Percentiles rank a stretch among this genome's conserved stretches.
phyloP scores from a whole-genome alignment of 2,113 vertebrate genomes.

The Rhizomys pruinosus region DNA sequence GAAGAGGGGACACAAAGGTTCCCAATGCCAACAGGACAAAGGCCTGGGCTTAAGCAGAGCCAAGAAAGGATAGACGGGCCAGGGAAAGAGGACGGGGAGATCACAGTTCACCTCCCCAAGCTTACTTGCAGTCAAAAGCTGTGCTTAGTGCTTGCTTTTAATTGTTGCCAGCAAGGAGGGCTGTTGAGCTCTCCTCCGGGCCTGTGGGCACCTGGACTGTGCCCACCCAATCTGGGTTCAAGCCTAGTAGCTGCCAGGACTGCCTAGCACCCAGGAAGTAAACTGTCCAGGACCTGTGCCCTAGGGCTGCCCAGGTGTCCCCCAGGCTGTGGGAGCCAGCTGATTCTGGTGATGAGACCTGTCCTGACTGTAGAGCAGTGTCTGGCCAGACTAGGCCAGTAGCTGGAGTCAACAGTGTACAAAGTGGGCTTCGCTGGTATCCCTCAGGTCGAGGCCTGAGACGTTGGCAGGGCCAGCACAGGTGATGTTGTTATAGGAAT shows the following conservation, averaged over 20 bases:
- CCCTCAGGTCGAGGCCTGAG: conserved; percentile 91
- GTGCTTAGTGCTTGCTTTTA: conserved; percentile 48
- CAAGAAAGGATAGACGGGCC: neutral
- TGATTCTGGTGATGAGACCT: neutral
- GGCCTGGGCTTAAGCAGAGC: too few relatives aligned
- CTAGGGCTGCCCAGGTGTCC: neutral
- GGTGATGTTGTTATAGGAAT: conserved; percentile 95
- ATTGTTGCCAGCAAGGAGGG: neutral
- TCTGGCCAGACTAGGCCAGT: neutral
- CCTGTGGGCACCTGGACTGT: neutral
- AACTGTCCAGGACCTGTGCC: neutral
- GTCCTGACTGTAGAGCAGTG: neutral
- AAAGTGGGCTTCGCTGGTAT: conserved; percentile 88
- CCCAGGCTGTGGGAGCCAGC: neutral
- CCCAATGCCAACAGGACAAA: neutral
- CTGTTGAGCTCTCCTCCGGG: neutral
- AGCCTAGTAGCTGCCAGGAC: neutral
- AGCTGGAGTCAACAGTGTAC: conserved; percentile 85
- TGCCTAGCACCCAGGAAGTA: neutral
- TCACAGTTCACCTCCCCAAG: neutral
- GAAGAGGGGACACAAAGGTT: neutral
- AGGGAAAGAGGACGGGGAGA: neutral
- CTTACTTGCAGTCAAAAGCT: neutral
- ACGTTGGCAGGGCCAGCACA: conserved; percentile 88
- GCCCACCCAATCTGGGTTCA: neutral